Percentiles rank a stretch among this genome's conserved stretches.
Evolutionary conservation across 2,113 vertebrate species (phyloP).

Genomic region (Scortum barcoo): DNA sequence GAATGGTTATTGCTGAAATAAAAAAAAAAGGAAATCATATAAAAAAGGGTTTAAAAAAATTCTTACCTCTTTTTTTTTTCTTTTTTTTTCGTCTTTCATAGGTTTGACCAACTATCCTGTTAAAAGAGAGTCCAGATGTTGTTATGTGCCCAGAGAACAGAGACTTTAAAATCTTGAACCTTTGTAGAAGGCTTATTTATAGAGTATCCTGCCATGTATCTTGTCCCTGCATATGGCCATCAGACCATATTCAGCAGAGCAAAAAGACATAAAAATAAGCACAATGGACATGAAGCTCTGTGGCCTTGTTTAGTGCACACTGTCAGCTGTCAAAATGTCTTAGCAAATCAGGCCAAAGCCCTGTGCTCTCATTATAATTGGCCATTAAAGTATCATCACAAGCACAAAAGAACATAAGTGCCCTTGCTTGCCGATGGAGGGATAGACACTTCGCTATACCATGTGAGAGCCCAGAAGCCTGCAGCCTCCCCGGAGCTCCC

Average conservation of each 20-base stretch:
- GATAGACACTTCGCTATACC: slow-evolving; percentile 22
- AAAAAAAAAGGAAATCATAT: too few relatives aligned
- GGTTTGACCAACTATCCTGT: neutral
- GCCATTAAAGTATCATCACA: slow-evolving; percentile 62
- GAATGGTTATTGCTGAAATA: too few relatives aligned
- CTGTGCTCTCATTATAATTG: slow-evolving; percentile 52
- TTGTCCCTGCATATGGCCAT: neutral
- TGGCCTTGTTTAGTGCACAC: slow-evolving; percentile 19
- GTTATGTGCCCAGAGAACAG: neutral
- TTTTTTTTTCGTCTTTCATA: neutral
- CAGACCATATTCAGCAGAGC: neutral
- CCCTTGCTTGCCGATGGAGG: slow-evolving; percentile 28
- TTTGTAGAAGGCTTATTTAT: neutral
- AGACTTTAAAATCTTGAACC: neutral
- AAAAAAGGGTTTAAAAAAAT: too few relatives aligned
- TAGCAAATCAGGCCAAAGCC: slow-evolving; percentile 34
- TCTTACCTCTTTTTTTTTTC: too few relatives aligned
- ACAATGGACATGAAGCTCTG: slow-evolving; percentile 6
- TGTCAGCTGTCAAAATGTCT: slow-evolving; percentile 44
- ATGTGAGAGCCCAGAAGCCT: slow-evolving; percentile 20
- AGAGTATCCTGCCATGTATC: neutral
- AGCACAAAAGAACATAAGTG: slow-evolving; percentile 31
- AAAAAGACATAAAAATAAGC: neutral
- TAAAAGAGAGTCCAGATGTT: neutral
- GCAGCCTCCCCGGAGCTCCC: slow-evolving; percentile 47